Conservation (phyloP, 2,113 vertebrate genomes). For the Pampusana beccarii region DNA sequence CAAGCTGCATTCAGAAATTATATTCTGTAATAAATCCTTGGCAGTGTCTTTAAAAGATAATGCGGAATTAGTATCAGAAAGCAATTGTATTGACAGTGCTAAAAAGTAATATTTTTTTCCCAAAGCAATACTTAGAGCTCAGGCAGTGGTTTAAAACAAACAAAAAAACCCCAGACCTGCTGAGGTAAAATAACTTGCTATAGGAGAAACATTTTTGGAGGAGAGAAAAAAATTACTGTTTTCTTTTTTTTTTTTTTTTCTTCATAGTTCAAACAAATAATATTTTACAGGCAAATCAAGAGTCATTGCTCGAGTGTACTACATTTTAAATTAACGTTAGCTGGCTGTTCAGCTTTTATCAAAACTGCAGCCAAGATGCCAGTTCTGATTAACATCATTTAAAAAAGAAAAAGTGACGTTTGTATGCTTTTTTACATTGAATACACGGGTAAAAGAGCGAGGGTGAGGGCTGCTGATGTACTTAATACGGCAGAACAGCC, state of each 20-base stretch:
- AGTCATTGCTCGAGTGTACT: background rate
- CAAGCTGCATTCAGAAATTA: background rate
- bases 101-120: background rate
- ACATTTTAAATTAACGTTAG: background rate
- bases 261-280: background rate
- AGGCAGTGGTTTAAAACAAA: background rate
- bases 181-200: background rate
- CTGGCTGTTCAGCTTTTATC: background rate
- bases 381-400: background rate
- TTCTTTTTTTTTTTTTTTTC: background rate
- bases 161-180: background rate
- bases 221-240: background rate
- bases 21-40: background rate
- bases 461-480: background rate
- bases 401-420: background rate
- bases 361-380: background rate
- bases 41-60: background rate
- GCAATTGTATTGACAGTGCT: background rate
- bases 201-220: background rate
- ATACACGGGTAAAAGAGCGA: accelerated
- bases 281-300: background rate
- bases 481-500: background rate
- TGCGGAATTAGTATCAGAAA: background rate
- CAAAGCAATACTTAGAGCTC: background rate
- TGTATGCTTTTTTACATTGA: background rate